Evolutionary conservation across 2,888 invertebrate species (phyloP).

Genomic region (Meandrusa payeni): DNA sequence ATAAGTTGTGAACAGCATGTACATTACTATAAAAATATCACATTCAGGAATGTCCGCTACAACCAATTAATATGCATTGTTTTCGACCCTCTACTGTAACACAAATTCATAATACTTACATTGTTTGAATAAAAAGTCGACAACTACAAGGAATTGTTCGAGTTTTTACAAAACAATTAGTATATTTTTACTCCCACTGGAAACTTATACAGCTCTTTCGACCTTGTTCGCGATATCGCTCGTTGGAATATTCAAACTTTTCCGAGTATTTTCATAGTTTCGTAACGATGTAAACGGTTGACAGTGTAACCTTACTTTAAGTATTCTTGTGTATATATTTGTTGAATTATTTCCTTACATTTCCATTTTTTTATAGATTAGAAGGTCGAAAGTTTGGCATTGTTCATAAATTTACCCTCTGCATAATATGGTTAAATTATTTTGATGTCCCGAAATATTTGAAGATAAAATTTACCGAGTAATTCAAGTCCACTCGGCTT

Average conservation of each 20-base stretch:
- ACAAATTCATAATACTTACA: conserved; percentile 11
- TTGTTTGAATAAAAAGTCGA: too few species aligned
- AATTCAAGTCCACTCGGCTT: too few species aligned
- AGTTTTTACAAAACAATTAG: conserved; percentile 11
- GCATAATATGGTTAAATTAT: too few species aligned
- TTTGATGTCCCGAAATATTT: too few species aligned
- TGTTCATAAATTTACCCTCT: too few species aligned
- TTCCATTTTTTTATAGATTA: too few species aligned
- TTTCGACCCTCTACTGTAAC: conserved; percentile 4
- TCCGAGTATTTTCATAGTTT: conserved; percentile 6
- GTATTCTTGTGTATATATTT: too few species aligned
- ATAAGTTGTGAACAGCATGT: too few species aligned
- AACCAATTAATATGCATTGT: background rate
- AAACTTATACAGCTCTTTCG: conserved; percentile 7
- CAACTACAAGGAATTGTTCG: background rate
- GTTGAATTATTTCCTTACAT: too few species aligned
- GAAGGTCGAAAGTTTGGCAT: too few species aligned
- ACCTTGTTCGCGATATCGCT: conserved; percentile 16
- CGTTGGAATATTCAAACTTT: conserved; percentile 16
- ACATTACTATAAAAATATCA: too few species aligned
- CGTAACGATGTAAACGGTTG: conserved; percentile 9
- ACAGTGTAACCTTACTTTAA: background rate
- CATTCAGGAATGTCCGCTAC: background rate
- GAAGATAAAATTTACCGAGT: too few species aligned
- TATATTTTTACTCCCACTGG: conserved; percentile 12